Conservation (phyloP, 2,797 vertebrate genomes). For the Anguilla marmorata region DNA sequence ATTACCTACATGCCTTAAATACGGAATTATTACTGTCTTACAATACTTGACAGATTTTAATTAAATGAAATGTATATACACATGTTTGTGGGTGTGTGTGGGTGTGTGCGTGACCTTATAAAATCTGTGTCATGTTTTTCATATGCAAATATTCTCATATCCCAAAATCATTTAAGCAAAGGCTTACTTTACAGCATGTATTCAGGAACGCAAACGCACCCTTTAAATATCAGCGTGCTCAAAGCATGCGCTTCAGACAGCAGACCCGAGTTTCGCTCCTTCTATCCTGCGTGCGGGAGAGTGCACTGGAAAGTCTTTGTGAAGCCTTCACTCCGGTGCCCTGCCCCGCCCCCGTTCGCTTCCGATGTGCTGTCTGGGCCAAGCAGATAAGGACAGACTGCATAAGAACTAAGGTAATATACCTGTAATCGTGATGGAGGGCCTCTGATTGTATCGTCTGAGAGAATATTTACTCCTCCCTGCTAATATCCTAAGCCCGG, state of each 20-base stretch:
- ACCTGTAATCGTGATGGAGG: slow-evolving; percentile 53
- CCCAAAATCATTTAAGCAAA: background rate
- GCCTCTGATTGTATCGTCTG: slow-evolving; percentile 43
- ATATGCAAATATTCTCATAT: background rate
- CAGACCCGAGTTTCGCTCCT: slow-evolving; percentile 36
- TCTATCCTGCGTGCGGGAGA: slow-evolving; percentile 16
- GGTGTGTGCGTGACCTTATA: background rate
- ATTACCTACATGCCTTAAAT: background rate
- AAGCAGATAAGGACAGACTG: slow-evolving; percentile 65
- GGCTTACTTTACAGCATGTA: background rate
- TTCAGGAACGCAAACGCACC: slow-evolving; percentile 28
- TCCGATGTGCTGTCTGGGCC: slow-evolving; percentile 54
- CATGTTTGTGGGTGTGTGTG: background rate
- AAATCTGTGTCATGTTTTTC: background rate
- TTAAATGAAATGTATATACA: no score
- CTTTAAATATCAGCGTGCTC: slow-evolving; percentile 40
- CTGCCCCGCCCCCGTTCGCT: slow-evolving; percentile 26
- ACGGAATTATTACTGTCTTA: background rate
- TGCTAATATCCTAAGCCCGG: slow-evolving; percentile 39
- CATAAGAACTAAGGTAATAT: slow-evolving; percentile 57
- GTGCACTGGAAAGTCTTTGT: slow-evolving; percentile 40
- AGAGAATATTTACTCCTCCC: slow-evolving; percentile 50
- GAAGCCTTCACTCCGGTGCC: slow-evolving; percentile 36
- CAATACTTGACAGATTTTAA: background rate
- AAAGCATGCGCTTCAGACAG: slow-evolving; percentile 39